Evolutionary conservation across 23 tunicate species (phyloP).

Genomic region (Ciona savignyi): DNA sequence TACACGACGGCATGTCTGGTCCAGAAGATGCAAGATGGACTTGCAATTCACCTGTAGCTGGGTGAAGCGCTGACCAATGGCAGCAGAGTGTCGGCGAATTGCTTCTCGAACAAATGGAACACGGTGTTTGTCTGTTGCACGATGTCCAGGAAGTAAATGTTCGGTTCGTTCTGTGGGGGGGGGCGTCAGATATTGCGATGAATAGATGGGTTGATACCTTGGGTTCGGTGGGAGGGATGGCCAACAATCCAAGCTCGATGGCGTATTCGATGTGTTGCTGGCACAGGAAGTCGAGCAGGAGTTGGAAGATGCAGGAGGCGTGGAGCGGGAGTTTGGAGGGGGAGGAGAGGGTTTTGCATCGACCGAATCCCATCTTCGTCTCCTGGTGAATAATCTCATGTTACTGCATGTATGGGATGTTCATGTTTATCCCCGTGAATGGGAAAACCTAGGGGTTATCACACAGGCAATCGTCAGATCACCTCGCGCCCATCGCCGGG

Average conservation of each 20-base stretch:
- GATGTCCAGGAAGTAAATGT: slow-evolving; percentile 72
- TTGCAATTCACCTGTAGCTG: slow-evolving; percentile 31
- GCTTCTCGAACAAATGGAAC: slow-evolving; percentile 94
- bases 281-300: slow-evolving; percentile 74
- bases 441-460: too few species aligned
- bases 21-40: background rate
- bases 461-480: too few species aligned
- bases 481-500: too few species aligned
- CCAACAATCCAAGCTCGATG: slow-evolving; percentile 66
- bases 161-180: slow-evolving; percentile 61
- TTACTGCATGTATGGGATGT: too few species aligned
- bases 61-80: slow-evolving; percentile 74
- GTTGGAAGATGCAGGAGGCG: slow-evolving; percentile 52
- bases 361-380: slow-evolving; percentile 92
- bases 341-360: slow-evolving; percentile 72
- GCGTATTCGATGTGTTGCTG: slow-evolving; percentile 92
- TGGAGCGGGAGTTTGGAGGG: slow-evolving; percentile 35
- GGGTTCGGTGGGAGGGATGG: slow-evolving; percentile 69
- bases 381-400: slow-evolving; percentile 52
- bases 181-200: too few species aligned
- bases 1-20: background rate
- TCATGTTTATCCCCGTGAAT: too few species aligned
- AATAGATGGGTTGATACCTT: slow-evolving; percentile 22
- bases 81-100: slow-evolving; percentile 86
- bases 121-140: slow-evolving; percentile 93